These are phyloP conservation scores for Drosophila sturtevanti DNA, from an alignment of 1,140 invertebrate species.

Conservation along the genomic window DNA sequence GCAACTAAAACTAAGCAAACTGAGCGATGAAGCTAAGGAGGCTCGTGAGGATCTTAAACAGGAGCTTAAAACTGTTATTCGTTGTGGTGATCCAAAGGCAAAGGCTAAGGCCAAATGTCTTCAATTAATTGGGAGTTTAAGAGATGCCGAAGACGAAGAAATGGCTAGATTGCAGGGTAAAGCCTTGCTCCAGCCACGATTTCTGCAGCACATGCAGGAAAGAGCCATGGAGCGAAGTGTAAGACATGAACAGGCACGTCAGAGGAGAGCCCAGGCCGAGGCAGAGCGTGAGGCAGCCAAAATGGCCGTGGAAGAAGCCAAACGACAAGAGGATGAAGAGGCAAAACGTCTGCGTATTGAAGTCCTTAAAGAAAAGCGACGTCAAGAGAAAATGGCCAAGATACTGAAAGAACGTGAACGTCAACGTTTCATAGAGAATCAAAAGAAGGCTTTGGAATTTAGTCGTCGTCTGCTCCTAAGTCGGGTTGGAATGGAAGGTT, in stretches of 20 bases:
- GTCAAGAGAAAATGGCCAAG: constrained; percentile 85
- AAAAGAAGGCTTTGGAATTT: constrained; percentile 85
- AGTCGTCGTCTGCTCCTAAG: constrained; percentile 84
- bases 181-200: constrained; percentile 85
- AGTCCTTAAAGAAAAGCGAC: constrained; percentile 85
- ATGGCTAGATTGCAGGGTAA: constrained; percentile 83
- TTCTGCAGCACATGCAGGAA: constrained; percentile 86
- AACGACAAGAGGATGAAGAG: constrained; percentile 85
- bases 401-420: constrained; percentile 84
- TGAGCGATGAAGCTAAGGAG: constrained; percentile 84
- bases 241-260: constrained; percentile 85
- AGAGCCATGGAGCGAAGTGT: constrained; percentile 85
- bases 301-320: constrained; percentile 83
- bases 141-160: constrained; percentile 76
- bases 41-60: constrained; percentile 85
- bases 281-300: constrained; percentile 85
- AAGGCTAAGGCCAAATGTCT: constrained; percentile 85
- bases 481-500: constrained; percentile 84
- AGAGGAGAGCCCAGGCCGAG: constrained; percentile 85
- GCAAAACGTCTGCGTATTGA: constrained; percentile 85
- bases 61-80: constrained; percentile 85
- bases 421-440: constrained; percentile 83
- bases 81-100: constrained; percentile 84
- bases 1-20: constrained; percentile 86
- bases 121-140: constrained; percentile 83